phyloP scores from a whole-genome alignment of 2,888 invertebrate species.

The Protonemura montana region DNA sequence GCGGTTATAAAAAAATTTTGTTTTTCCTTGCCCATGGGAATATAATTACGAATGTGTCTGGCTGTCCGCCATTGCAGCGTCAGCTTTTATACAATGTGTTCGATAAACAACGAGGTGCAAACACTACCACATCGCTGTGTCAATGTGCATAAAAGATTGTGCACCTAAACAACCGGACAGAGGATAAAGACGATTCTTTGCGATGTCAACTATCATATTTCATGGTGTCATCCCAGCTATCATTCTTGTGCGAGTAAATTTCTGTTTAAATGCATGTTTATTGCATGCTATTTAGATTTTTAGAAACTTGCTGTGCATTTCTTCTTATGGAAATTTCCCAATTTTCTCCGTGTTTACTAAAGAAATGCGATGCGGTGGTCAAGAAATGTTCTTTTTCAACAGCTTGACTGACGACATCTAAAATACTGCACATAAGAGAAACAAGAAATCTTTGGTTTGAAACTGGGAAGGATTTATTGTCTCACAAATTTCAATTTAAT shows the following conservation, averaged over 20 bases:
- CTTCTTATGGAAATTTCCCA: no score
- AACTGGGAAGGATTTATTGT: background rate
- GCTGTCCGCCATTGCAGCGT: background rate
- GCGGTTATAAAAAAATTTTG: background rate
- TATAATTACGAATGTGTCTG: background rate
- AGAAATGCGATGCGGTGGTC: no score
- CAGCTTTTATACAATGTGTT: background rate
- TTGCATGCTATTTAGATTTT: no score
- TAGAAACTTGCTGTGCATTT: no score
- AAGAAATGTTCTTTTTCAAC: background rate
- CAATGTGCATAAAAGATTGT: background rate
- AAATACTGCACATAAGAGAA: background rate
- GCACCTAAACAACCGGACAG: background rate
- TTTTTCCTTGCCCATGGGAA: background rate
- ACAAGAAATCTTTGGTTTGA: background rate
- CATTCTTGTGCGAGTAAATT: no score
- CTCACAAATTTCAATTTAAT: background rate
- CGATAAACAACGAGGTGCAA: slow-evolving; percentile 5
- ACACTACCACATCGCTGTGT: background rate
- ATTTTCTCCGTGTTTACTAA: no score
- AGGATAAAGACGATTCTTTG: background rate
- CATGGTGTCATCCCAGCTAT: no score
- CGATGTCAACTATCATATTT: background rate
- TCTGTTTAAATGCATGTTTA: no score
- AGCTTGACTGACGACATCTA: background rate